Base-by-base conservation (phyloP, 1,140 invertebrate genomes). In the Bombus waltoni region DNA sequence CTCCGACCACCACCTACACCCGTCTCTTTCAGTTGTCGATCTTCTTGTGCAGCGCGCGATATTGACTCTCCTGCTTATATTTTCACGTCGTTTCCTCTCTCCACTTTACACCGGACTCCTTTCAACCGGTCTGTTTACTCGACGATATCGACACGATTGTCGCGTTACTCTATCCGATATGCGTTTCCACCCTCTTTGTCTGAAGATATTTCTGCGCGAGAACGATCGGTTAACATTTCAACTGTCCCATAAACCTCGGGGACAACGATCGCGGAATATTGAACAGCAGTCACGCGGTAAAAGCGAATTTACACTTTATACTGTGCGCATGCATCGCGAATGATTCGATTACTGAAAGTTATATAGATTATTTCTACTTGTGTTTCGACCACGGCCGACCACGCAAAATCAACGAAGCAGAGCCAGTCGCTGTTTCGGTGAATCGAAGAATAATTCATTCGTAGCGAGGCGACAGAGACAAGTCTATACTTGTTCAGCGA, bases 61-160 rank as follows among this genome's bases (percentile, higher is more conserved):
- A 84, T 77, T 73, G 38, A 74, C 85, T 57, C 47, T 38, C 28
- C 40, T 70, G 32, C 53, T 83, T 57, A 57, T 68, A 86, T 86
- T 59, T 57, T 82, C 72, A 22, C 80, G 9, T 53, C 5, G 47
- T 42, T 80, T 57, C 65, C 40, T 47, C 40, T 22, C 35, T 40
- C 3, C 22, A 40, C 38, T 38, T 44, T n/a, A 57, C n/a, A 18
- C 25, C n/a, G n/a, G n/a, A 15, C 74, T 18, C 32, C 15, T 65
- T n/a, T 75, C 18, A 32, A 62, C 71, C 40, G 38, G 35, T 32
- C 42, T 57, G 53, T 59, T 82, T 62, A 38, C 10, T 40, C 38
- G 62, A 15, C 15, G 35, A 74, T 42, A 38, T 82, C 38, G n/a
- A 10, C 28, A 32, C 28, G n/a, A 42, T 71, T n/a, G 25, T n/a